Percentiles rank a stretch among this genome's conserved stretches.
These are phyloP conservation scores for Lates japonicus DNA, from an alignment of 2,797 vertebrate genomes.

Conservation along the genomic window DNA sequence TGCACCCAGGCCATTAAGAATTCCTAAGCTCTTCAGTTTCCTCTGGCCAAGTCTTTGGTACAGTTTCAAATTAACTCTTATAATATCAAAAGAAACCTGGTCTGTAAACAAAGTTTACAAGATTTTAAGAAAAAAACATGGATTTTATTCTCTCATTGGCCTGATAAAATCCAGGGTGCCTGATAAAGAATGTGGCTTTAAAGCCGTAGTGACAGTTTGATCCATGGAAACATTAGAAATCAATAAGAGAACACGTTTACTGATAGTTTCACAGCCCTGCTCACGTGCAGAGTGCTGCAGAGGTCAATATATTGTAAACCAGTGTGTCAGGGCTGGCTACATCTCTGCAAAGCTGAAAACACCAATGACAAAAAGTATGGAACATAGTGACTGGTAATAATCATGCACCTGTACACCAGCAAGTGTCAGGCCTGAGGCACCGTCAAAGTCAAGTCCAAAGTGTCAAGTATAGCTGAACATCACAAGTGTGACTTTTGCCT, in stretches of 20 bases:
- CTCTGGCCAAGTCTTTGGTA: not conserved
- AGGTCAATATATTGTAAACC: slow-evolving; percentile 12
- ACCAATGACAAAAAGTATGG: not conserved
- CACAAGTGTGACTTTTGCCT: not conserved
- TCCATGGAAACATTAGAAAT: slow-evolving; percentile 40
- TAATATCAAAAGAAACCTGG: not conserved
- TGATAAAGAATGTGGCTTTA: not conserved
- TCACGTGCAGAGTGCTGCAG: not conserved
- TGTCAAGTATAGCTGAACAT: not conserved
- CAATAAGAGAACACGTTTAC: slow-evolving; percentile 20
- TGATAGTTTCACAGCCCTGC: slow-evolving; percentile 3
- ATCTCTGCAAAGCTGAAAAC: not conserved
- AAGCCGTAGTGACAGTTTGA: not conserved
- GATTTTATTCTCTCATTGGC: not conserved
- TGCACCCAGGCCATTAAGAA: not conserved
- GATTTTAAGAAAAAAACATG: not conserved
- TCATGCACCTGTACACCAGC: not conserved
- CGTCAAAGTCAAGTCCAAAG: not conserved
- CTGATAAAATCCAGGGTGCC: not conserved
- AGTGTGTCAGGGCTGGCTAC: not conserved
- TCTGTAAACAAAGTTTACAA: not conserved
- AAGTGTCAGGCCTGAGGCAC: not conserved
- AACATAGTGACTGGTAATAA: not conserved
- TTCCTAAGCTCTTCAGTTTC: not conserved
- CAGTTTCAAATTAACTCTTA: not conserved